Conservation (phyloP, 2,888 invertebrate genomes). For the Cantharis nigra region DNA sequence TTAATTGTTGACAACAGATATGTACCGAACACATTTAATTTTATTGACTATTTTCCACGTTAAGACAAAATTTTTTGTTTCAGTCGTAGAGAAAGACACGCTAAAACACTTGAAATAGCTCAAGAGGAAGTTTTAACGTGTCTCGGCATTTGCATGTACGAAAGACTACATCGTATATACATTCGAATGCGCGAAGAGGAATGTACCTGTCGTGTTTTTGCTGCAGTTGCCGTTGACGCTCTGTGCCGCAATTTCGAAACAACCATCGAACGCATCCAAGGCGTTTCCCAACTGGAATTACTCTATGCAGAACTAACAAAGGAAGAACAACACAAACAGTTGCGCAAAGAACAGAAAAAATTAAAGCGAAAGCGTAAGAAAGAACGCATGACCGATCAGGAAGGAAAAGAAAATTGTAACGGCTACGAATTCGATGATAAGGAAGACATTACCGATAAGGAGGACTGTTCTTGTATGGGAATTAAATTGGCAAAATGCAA, state of each 20-base stretch:
- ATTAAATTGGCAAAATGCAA: constrained; percentile 38
- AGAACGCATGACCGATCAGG: constrained; percentile 61
- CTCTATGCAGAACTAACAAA: constrained; percentile 86
- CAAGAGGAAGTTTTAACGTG: constrained; percentile 96
- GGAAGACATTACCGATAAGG: constrained; percentile 35
- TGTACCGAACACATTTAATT: neutral
- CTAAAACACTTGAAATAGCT: constrained; percentile 95
- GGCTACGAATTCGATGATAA: constrained; percentile 45
- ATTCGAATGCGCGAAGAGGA: constrained; percentile 88
- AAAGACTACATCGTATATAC: constrained; percentile 84
- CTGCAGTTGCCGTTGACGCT: constrained; percentile 86
- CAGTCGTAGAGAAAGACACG: constrained; percentile 87
- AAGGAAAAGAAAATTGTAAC: constrained; percentile 45
- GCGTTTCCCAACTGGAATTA: constrained; percentile 83
- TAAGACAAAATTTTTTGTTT: neutral
- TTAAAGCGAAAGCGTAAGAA: constrained; percentile 77
- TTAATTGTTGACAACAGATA: no score
- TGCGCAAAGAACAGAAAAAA: constrained; percentile 86
- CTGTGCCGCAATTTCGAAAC: constrained; percentile 88
- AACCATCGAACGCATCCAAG: constrained; percentile 83
- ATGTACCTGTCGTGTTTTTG: constrained; percentile 91
- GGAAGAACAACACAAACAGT: constrained; percentile 83
- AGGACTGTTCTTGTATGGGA: constrained; percentile 34
- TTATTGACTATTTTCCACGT: neutral
- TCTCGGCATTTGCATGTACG: constrained; percentile 90